A percentile compares a stretch with the other conserved stretches of the same genome.
phyloP scores from a whole-genome alignment of 2,113 vertebrate genomes.

The Tetraodon nigroviridis region DNA sequence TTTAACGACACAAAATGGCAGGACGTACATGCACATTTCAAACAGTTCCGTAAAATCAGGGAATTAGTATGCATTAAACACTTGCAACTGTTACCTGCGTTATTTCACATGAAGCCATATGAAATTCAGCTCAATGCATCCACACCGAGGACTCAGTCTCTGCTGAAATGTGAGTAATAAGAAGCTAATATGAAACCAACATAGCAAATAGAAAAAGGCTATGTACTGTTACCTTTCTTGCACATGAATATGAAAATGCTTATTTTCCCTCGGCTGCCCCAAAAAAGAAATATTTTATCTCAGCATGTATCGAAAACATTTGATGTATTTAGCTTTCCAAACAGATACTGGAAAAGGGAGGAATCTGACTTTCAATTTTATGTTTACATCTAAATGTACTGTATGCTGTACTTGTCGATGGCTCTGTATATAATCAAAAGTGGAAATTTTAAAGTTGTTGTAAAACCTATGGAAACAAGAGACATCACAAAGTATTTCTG shows the following conservation, averaged over 20 bases:
- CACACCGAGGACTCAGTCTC: slow-evolving; percentile 25
- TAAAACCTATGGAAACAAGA: slow-evolving; percentile 43
- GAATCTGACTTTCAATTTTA: slow-evolving; percentile 33
- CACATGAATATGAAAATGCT: slow-evolving; percentile 63
- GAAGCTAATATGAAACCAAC: slow-evolving; percentile 52
- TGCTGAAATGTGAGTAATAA: slow-evolving; percentile 57
- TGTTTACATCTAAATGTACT: slow-evolving; percentile 58
- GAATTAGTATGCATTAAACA: slow-evolving; percentile 19
- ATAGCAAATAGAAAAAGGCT: slow-evolving; percentile 73
- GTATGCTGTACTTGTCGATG: slow-evolving; percentile 32
- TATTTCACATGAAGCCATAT: slow-evolving; percentile 45
- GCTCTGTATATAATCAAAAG: slow-evolving; percentile 51
- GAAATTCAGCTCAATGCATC: slow-evolving; percentile 28
- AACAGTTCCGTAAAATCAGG: slow-evolving; percentile 26
- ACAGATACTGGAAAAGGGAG: slow-evolving; percentile 22
- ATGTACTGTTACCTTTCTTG: slow-evolving; percentile 76
- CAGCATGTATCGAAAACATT: slow-evolving; percentile 57
- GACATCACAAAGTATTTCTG: slow-evolving; percentile 77
- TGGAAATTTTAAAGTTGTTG: slow-evolving; percentile 44
- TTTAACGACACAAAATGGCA: neutral
- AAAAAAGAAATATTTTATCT: slow-evolving; percentile 54
- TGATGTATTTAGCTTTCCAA: slow-evolving; percentile 14
- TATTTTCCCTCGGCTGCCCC: slow-evolving; percentile 30
- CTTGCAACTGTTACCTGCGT: slow-evolving; percentile 2
- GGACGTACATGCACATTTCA: neutral